These are phyloP conservation scores for Mobula hypostoma DNA, from an alignment of 2,113 vertebrate genomes.

Conservation along the genomic window DNA sequence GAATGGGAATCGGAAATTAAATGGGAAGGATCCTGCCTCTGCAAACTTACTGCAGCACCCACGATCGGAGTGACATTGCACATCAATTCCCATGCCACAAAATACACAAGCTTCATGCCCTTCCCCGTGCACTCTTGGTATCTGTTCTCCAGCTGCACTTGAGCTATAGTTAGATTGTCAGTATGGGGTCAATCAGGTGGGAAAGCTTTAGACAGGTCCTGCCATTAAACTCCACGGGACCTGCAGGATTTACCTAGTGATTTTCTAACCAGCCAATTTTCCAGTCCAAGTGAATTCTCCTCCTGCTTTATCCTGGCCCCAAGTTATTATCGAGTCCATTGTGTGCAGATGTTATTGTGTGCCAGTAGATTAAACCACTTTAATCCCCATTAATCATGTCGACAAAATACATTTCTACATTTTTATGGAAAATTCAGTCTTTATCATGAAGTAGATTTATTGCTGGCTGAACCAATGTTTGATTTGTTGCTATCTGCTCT, in stretches of 20 bases:
- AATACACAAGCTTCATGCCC: background rate
- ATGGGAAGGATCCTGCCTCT: too few relatives aligned
- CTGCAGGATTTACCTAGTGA: too few relatives aligned
- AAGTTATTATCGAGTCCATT: background rate
- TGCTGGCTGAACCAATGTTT: background rate
- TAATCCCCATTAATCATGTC: background rate
- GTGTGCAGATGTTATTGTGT: background rate
- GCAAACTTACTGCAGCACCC: too few relatives aligned
- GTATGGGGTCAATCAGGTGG: background rate
- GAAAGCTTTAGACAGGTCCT: background rate
- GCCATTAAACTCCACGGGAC: background rate
- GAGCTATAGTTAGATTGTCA: background rate
- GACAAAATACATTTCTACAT: background rate
- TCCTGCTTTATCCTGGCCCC: background rate
- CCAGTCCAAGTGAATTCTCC: background rate
- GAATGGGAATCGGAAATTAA: too few relatives aligned
- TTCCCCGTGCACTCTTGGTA: background rate
- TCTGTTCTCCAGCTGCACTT: background rate
- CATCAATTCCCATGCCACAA: too few relatives aligned
- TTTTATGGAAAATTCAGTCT: background rate
- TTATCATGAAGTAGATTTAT: background rate
- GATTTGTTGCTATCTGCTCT: background rate
- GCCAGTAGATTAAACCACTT: constrained; percentile 5
- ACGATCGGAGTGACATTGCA: too few relatives aligned
- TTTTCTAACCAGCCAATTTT: too few relatives aligned